A percentile compares a stretch with the other conserved stretches of the same genome.
These are phyloP conservation scores for Atractosteus spatula DNA, from an alignment of 2,113 vertebrate genomes.

Conservation along the genomic window DNA sequence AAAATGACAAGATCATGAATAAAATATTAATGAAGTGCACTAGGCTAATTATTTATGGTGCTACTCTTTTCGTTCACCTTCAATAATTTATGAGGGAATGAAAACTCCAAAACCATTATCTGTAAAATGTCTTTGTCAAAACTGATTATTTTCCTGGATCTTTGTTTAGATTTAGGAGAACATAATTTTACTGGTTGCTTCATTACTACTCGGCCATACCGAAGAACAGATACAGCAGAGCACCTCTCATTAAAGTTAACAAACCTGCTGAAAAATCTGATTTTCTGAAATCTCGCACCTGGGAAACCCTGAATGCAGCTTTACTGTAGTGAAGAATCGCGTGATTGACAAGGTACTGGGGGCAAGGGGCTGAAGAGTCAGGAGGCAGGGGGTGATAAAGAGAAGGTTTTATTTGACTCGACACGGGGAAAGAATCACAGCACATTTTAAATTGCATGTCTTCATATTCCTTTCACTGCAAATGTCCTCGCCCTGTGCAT, in stretches of 20 bases:
- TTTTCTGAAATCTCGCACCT: neutral
- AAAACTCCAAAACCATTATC: neutral
- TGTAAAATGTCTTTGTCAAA: neutral
- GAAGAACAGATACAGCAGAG: neutral
- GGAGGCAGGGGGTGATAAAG: no score
- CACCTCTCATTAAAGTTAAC: neutral
- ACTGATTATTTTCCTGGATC: neutral
- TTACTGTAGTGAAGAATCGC: neutral
- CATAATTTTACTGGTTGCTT: neutral
- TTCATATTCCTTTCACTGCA: no score
- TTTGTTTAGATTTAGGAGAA: neutral
- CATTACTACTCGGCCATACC: neutral
- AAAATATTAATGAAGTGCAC: neutral
- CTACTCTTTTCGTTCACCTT: neutral
- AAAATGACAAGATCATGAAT: neutral
- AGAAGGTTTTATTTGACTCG: no score
- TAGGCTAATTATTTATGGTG: neutral
- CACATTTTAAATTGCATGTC: no score
- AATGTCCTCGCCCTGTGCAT: no score
- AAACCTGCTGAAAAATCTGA: neutral
- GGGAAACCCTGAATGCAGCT: neutral
- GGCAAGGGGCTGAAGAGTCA: no score
- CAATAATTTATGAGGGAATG: neutral
- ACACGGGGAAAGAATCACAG: no score
- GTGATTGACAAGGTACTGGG: neutral